phyloP scores from a whole-genome alignment of 1,140 invertebrate genomes.

The Papilio polytes region DNA sequence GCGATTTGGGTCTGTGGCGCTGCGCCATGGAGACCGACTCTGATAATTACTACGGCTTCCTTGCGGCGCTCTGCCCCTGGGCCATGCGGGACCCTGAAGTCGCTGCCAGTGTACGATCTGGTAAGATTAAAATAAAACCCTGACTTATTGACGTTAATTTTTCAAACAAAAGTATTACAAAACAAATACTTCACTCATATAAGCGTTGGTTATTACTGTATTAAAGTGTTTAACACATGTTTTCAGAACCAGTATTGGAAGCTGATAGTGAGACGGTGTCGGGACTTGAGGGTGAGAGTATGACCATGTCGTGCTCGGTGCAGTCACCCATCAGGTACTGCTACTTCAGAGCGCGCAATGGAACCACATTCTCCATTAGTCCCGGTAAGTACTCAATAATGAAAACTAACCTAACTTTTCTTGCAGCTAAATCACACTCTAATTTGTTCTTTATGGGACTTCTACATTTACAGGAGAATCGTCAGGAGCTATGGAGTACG shows the following conservation, averaged over 20 bases:
- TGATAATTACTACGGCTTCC: conserved; percentile 63
- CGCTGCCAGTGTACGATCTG: conserved; percentile 51
- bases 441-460: not conserved
- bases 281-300: conserved; percentile 46
- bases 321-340: conserved; percentile 66
- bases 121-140: conserved; percentile 38
- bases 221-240: conserved; percentile 17
- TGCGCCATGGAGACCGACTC: conserved; percentile 63
- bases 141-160: not conserved
- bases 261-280: conserved; percentile 41
- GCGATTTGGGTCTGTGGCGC: conserved; percentile 69
- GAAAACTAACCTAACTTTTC: not conserved
- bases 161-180: not conserved
- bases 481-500: conserved; percentile 51
- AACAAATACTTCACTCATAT: not conserved
- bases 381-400: conserved; percentile 53
- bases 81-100: conserved; percentile 55
- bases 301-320: conserved; percentile 64
- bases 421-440: no score
- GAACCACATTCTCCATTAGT: conserved; percentile 61
- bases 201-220: not conserved
- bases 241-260: conserved; percentile 61
- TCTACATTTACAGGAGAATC: conserved; percentile 39
- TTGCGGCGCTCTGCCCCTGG: conserved; percentile 56
- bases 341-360: conserved; percentile 70